Percentiles rank a stretch among this genome's conserved stretches.
Evolutionary conservation across 2,113 vertebrate genomes (phyloP).

Genomic region (Osmerus mordax): DNA sequence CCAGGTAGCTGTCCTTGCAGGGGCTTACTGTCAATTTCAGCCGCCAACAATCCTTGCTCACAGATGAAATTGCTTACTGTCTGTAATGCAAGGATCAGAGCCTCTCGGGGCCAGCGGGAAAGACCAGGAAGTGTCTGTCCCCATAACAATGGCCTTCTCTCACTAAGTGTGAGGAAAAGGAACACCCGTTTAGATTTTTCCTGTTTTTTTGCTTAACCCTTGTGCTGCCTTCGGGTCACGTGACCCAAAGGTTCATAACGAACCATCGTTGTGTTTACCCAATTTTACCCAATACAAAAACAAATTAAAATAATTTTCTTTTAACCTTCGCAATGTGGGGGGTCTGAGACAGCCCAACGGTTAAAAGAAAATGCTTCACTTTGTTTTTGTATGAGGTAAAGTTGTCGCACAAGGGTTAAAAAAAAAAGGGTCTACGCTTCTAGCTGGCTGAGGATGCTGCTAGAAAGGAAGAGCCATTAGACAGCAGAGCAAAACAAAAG

Average conservation of each 20-base stretch:
- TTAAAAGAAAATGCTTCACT: too few relatives aligned
- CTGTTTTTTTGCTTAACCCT: background rate
- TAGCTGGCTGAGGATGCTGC: constrained; percentile 21
- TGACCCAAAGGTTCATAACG: too few relatives aligned
- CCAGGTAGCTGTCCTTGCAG: constrained; percentile 11
- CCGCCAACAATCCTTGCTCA: constrained; percentile 17
- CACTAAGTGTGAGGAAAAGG: constrained; percentile 48
- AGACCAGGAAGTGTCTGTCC: constrained; percentile 46
- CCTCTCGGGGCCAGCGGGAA: constrained; percentile 38
- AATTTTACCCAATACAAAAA: too few relatives aligned
- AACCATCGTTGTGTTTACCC: too few relatives aligned
- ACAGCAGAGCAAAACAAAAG: constrained; percentile 16
- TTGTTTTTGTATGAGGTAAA: too few relatives aligned
- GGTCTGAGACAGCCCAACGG: too few relatives aligned
- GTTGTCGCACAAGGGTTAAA: too few relatives aligned
- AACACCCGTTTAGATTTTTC: constrained; percentile 38
- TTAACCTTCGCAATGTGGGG: too few relatives aligned
- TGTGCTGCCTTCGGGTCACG: too few relatives aligned
- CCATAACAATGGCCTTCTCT: constrained; percentile 50
- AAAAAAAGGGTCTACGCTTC: constrained; percentile 8
- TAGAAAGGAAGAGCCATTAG: constrained; percentile 53
- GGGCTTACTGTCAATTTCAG: constrained; percentile 13
- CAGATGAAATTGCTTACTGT: constrained; percentile 49
- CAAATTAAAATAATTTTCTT: too few relatives aligned
- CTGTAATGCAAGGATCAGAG: constrained; percentile 45